A percentile compares a stretch with the other conserved stretches of the same genome.
Conservation (phyloP, 2,797 vertebrate species). For the Falco rusticolus region DNA sequence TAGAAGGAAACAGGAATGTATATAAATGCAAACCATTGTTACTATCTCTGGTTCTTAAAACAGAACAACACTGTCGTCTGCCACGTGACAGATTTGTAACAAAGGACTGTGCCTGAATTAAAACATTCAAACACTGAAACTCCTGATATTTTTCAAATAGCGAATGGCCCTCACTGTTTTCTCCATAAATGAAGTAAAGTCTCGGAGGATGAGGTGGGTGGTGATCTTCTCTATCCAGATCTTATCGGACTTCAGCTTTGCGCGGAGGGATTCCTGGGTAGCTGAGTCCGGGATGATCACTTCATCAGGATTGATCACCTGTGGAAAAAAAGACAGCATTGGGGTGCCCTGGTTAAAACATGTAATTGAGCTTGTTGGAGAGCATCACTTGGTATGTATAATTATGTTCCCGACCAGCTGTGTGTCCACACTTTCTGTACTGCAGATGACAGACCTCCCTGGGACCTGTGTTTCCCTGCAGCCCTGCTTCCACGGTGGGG, state of each 20-base stretch:
- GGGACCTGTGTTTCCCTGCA: background rate
- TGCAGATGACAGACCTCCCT: background rate
- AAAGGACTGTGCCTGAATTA: conserved; percentile 62
- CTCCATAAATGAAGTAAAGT: conserved; percentile 80
- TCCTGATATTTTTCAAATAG: conserved; percentile 58
- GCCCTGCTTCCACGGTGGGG: background rate
- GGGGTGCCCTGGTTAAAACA: conserved; percentile 4
- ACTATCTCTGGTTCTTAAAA: conserved; percentile 72
- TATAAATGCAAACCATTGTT: conserved; percentile 60
- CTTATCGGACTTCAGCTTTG: conserved; percentile 34
- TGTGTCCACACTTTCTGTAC: background rate
- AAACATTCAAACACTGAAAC: conserved; percentile 44
- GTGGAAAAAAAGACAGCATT: background rate
- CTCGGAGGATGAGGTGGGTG: conserved; percentile 78
- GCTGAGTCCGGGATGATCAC: conserved; percentile 35
- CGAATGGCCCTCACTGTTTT: conserved; percentile 72
- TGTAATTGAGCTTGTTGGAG: background rate
- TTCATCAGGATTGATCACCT: conserved; percentile 73
- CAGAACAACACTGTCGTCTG: conserved; percentile 77
- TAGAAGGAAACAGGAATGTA: conserved; percentile 37
- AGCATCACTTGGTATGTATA: background rate
- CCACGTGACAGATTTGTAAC: conserved; percentile 67
- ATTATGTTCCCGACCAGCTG: background rate
- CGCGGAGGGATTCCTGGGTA: conserved; percentile 52
- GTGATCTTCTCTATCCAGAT: conserved; percentile 77